Evolutionary conservation across 2,113 vertebrate species (phyloP).

Genomic region (Pedetes capensis): DNA sequence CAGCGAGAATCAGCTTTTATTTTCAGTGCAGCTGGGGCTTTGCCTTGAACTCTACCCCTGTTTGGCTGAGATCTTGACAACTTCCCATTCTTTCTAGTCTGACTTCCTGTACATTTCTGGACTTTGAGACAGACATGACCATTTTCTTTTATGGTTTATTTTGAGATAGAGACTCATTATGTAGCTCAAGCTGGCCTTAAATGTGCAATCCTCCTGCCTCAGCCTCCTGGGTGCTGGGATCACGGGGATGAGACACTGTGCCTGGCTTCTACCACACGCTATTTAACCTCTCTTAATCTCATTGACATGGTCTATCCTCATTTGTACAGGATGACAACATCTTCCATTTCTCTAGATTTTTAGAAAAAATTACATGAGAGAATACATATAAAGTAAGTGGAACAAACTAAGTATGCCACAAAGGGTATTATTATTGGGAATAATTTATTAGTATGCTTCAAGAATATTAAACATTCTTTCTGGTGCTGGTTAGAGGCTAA

Average conservation of each 20-base stretch:
- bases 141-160: too few species aligned
- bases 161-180: too few species aligned
- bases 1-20: not conserved
- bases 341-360: not conserved
- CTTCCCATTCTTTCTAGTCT: not conserved
- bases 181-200: too few species aligned
- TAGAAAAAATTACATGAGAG: not conserved
- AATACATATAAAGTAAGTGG: not conserved
- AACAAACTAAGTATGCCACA: not conserved
- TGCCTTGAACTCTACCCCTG: not conserved
- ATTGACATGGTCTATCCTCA: not conserved
- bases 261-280: not conserved
- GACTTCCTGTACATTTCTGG: not conserved
- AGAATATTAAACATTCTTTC: slow-evolving; percentile 31
- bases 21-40: not conserved
- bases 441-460: slow-evolving; percentile 13
- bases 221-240: too few species aligned
- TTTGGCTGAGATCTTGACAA: not conserved
- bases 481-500: not conserved
- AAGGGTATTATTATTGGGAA: slow-evolving; percentile 32
- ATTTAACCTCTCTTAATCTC: not conserved
- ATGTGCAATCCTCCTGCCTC: too few species aligned
- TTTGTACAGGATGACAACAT: not conserved
- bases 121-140: not conserved
- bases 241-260: too few species aligned